phyloP scores from a whole-genome alignment of 2,113 vertebrate species.

The Cynopterus brachyotis region DNA sequence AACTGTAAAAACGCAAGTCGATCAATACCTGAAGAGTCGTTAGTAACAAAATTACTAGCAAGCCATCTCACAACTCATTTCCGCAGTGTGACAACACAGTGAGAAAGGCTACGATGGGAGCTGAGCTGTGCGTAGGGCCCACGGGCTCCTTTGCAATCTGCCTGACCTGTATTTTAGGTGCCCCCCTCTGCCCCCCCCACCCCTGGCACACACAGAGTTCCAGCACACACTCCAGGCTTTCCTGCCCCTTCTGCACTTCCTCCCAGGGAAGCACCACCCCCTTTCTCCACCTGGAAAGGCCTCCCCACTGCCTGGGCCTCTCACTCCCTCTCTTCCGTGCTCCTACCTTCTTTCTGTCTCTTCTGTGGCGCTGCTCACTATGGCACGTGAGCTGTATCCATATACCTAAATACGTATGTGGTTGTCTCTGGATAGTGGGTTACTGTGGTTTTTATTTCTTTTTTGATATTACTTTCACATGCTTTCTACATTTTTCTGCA shows the following conservation, averaged over 20 bases:
- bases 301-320: too few relatives aligned
- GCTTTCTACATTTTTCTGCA: not conserved
- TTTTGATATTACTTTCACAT: not conserved
- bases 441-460: not conserved
- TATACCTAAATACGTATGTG: not conserved
- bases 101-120: not conserved
- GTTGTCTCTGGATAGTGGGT: not conserved
- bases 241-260: not conserved
- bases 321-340: not conserved
- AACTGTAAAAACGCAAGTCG: not conserved
- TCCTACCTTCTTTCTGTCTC: not conserved
- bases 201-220: not conserved
- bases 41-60: not conserved
- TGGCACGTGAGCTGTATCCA: not conserved
- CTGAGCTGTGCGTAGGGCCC: not conserved
- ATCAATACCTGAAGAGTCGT: not conserved
- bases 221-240: not conserved
- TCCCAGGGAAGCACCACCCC: not conserved
- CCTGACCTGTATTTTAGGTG: not conserved
- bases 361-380: rapidly evolving
- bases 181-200: not conserved
- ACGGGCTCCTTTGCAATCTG: not conserved
- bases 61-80: not conserved
- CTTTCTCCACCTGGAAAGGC: not conserved
- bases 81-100: not conserved